Conservation (phyloP, 2,797 vertebrate species). For the Psittacula echo region DNA sequence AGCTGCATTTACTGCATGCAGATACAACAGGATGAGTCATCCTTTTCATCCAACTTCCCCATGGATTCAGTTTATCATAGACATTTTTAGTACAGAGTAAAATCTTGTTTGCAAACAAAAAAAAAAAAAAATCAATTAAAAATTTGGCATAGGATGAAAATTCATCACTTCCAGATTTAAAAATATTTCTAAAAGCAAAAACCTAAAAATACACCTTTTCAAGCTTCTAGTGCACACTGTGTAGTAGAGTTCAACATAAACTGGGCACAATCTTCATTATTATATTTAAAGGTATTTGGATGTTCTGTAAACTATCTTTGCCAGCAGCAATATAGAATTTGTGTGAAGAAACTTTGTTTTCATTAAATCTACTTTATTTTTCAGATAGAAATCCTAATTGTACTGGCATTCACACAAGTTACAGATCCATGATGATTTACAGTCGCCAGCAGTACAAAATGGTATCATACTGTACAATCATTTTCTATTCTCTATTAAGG, state of each 20-base stretch:
- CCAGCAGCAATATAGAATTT: neutral
- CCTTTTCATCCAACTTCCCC: conserved; percentile 8
- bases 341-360: neutral
- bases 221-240: neutral
- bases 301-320: neutral
- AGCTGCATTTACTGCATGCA: neutral
- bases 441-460: neutral
- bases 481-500: neutral
- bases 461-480: neutral
- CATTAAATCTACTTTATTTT: neutral
- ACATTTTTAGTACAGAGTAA: neutral
- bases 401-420: neutral
- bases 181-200: neutral
- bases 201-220: neutral
- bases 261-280: neutral
- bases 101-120: neutral
- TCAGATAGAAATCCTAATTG: neutral
- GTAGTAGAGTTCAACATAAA: neutral
- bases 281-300: neutral
- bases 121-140: neutral
- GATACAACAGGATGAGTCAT: neutral
- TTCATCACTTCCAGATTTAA: neutral
- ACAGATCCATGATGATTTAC: neutral
- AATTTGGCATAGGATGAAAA: neutral
- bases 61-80: neutral